A percentile compares a stretch with the other conserved stretches of the same genome.
Evolutionary conservation across 2,888 invertebrate species (phyloP).

Genomic region (Cataglyphis altisquamis): DNA sequence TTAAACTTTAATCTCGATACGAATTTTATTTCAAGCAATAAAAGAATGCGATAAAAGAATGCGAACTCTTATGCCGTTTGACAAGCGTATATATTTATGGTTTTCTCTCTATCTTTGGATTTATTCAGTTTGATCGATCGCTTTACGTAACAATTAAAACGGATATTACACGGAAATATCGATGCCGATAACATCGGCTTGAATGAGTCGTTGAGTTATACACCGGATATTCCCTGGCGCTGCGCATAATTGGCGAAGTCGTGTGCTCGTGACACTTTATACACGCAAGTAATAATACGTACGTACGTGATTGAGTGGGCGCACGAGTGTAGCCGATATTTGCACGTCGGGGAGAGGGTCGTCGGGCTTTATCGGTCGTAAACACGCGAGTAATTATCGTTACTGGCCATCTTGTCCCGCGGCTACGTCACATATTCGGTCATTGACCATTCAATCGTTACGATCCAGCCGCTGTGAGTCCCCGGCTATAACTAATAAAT

Average conservation of each 20-base stretch:
- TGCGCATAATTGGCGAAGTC: conserved; percentile 43
- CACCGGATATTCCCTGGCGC: conserved; percentile 28
- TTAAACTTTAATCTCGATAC: not conserved
- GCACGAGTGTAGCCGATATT: conserved; percentile 49
- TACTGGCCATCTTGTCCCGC: conserved; percentile 77
- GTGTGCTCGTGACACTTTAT: conserved; percentile 69
- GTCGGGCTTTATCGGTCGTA: conserved; percentile 80
- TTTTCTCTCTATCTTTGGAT: not conserved
- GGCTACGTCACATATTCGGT: conserved; percentile 83
- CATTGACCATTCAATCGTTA: conserved; percentile 84
- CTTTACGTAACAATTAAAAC: conserved; percentile 4
- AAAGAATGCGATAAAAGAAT: not conserved
- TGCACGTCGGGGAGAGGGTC: conserved; percentile 52
- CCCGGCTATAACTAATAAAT: conserved; percentile 73
- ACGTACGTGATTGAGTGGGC: conserved; percentile 31
- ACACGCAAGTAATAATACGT: conserved; percentile 40
- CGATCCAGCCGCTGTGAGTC: conserved; percentile 63
- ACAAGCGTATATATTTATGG: not conserved
- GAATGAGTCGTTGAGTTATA: conserved; percentile 51
- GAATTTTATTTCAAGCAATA: not conserved
- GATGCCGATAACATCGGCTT: conserved; percentile 13
- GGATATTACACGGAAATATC: conserved; percentile 26
- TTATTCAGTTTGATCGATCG: not conserved
- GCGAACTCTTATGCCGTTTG: not conserved
- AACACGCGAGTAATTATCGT: conserved; percentile 83